Evolutionary conservation across 2,888 invertebrate species (phyloP), one percentile per base, ranked within the genome.

Genomic region (Mimas tiliae): DNA sequence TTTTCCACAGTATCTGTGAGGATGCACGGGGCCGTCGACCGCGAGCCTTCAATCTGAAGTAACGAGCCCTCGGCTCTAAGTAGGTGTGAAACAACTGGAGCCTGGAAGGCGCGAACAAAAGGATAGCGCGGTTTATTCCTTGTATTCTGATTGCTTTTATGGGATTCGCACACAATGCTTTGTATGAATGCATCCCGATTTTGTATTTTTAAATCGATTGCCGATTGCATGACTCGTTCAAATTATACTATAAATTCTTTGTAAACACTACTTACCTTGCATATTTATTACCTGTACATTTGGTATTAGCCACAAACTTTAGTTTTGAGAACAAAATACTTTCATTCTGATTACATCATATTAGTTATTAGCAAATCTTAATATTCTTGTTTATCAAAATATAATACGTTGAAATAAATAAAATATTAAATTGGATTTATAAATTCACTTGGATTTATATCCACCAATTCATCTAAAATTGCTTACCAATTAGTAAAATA

Each of bases 81-180:
- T 88, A 89, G 89, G 91, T 91, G 91, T 88, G 88, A 91, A 91
- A 87, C 87, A 89, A 86, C 85, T 82, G 80, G 74, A 72, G 88
- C 86, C 85, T 82, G 80, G 74, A 72, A 84, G 77, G 78, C 76
- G 76, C 77, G 83, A 87, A 89, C 87, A 87, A 88, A 88, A 87
- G 85, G 82, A 85, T 83, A 79, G 74, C 75, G 76, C 74, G 75
- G 77, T 80, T 75, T 78, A 67, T 72, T 74, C 63, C 45, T 47
- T 74, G 67, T 73, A 72, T 72, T 69, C 72, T 73, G 73, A 78
- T 73, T 71, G 67, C 67, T 58, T 63, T 42, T 47, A 64, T 64
- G 47, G 65, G 42, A 69, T 67, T 65, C 63, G 65, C 68, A 66
- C 63, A 64, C 19, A 34, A 65, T 12, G 53, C 65, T 72, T 71